Conservation (phyloP, 2,797 vertebrate species). For the Coranthus polyacanthus region DNA sequence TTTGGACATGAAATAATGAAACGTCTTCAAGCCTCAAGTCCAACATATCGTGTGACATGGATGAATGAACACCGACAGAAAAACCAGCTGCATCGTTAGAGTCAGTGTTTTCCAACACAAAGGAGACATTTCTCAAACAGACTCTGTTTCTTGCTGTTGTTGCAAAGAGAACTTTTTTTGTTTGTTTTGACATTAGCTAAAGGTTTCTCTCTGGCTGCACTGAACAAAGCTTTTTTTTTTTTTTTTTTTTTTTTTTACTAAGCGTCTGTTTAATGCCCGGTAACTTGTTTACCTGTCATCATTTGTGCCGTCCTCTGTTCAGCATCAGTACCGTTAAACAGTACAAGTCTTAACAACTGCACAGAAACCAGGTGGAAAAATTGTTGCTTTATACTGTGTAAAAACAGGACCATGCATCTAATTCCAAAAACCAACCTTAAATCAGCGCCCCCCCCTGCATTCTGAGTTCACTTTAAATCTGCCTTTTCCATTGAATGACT, state of each 20-base stretch:
- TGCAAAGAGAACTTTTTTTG: slow-evolving; percentile 17
- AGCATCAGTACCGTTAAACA: neutral
- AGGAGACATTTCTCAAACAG: neutral
- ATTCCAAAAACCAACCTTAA: neutral
- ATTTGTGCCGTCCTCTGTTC: neutral
- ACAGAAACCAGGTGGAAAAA: neutral
- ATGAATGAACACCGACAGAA: neutral
- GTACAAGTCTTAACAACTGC: neutral
- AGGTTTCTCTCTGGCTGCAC: slow-evolving; percentile 5
- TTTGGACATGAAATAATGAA: slow-evolving; percentile 24
- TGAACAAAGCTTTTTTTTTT: neutral
- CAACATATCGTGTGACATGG: slow-evolving; percentile 1
- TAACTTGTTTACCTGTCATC: neutral
- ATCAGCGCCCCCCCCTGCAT: neutral
- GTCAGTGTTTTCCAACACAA: slow-evolving; percentile 1
- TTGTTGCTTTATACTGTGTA: neutral
- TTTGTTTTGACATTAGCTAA: neutral
- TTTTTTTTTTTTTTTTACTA: too few species aligned
- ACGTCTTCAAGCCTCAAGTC: neutral
- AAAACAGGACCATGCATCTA: neutral
- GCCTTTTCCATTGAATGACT: slow-evolving; percentile 22
- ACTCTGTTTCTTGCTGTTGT: too few species aligned
- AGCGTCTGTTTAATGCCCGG: too few species aligned
- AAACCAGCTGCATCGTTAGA: neutral
- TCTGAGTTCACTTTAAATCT: slow-evolving; percentile 29